A percentile compares a stretch with the other conserved stretches of the same genome.
Evolutionary conservation across 2,113 vertebrate species (phyloP).

Genomic region (Merops nubicus): DNA sequence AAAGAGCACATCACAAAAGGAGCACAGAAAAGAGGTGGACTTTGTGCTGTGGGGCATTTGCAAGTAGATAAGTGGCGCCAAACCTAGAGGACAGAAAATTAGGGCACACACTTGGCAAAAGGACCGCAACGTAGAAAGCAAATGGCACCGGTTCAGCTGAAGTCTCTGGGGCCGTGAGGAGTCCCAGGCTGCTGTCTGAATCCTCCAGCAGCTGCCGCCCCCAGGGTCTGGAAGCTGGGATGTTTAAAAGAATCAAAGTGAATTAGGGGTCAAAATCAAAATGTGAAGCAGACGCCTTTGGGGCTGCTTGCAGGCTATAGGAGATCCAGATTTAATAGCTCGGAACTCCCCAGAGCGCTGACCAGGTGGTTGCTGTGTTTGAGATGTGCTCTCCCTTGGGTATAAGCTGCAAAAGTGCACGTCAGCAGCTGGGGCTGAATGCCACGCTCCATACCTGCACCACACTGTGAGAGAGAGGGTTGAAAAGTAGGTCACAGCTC

Average conservation of each 20-base stretch:
- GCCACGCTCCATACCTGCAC: not conserved
- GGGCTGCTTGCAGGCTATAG: not conserved
- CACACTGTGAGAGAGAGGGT: accelerated
- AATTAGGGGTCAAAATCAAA: not conserved
- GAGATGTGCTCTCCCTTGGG: not conserved
- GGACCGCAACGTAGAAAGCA: not conserved
- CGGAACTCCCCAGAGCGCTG: not conserved
- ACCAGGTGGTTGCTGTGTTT: not conserved
- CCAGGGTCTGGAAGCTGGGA: not conserved
- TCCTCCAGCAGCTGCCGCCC: not conserved
- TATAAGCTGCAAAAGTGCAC: not conserved
- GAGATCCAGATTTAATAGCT: not conserved
- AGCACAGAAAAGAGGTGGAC: not conserved
- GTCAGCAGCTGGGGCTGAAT: not conserved
- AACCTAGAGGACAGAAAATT: not conserved
- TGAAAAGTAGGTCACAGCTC: not conserved
- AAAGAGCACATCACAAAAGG: not conserved
- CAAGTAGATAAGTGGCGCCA: not conserved
- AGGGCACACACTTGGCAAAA: not conserved
- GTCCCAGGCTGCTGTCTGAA: not conserved
- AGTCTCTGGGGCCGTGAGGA: not conserved
- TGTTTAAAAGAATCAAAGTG: not conserved
- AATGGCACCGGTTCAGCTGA: not conserved
- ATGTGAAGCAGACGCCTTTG: not conserved
- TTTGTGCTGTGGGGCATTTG: not conserved